Conservation (phyloP, 2,888 invertebrate species). For the Lithosia quadra region DNA sequence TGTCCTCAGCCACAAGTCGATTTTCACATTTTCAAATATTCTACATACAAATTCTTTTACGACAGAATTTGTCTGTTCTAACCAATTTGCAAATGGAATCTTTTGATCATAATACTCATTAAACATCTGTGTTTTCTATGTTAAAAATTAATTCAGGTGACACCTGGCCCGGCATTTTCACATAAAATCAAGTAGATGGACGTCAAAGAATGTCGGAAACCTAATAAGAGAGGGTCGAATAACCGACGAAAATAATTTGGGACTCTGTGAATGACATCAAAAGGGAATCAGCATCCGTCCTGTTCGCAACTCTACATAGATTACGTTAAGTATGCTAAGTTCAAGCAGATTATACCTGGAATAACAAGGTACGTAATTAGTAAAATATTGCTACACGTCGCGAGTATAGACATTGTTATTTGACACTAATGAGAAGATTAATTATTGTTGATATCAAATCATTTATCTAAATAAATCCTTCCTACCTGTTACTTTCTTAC, state of each 20-base stretch:
- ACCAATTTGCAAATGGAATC: background rate
- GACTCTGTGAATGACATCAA: constrained; percentile 34
- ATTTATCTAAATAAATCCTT: background rate
- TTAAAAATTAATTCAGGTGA: constrained; percentile 14
- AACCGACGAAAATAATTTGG: constrained; percentile 29
- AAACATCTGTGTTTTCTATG: constrained; percentile 6
- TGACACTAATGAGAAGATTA: background rate
- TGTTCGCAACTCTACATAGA: constrained; percentile 19
- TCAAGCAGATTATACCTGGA: constrained; percentile 11
- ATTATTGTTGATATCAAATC: background rate
- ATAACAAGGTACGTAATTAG: constrained; percentile 12
- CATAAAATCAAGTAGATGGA: constrained; percentile 18
- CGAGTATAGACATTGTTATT: background rate
- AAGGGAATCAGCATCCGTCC: constrained; percentile 24
- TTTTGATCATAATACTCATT: constrained; percentile 7
- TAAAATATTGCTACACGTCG: background rate
- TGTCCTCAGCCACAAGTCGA: background rate
- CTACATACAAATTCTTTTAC: background rate
- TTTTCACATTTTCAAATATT: too few relatives aligned
- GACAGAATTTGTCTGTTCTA: background rate
- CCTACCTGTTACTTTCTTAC: too few relatives aligned
- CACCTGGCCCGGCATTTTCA: constrained; percentile 11
- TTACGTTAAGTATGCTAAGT: constrained; percentile 16
- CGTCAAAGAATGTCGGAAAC: constrained; percentile 22
- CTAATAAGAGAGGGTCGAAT: constrained; percentile 25